A percentile compares a stretch with the other conserved stretches of the same genome.
Conservation (phyloP, 64 coral and sea anemone species). For the Montipora foliosa region DNA sequence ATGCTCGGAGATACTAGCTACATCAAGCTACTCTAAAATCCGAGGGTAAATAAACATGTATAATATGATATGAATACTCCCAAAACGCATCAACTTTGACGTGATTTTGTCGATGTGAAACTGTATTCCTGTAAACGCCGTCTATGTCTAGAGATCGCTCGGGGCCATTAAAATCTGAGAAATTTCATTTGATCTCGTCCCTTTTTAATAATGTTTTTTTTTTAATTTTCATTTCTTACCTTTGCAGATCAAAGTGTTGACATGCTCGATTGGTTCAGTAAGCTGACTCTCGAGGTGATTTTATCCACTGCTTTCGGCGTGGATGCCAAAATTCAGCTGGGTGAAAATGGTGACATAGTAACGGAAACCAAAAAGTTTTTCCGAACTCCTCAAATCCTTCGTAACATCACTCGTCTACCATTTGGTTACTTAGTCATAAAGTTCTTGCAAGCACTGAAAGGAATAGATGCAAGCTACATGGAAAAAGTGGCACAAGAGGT, state of each 20-base stretch:
- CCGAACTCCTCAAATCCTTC: not conserved
- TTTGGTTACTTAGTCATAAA: not conserved
- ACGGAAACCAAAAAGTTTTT: not conserved
- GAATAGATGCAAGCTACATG: not conserved
- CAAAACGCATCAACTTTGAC: not conserved
- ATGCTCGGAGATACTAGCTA: too few species aligned
- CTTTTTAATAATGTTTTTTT: not conserved
- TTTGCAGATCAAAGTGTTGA: slow-evolving; percentile 66
- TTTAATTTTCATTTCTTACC: not conserved
- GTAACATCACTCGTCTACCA: not conserved
- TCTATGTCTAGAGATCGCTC: not conserved
- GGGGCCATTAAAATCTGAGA: too few species aligned
- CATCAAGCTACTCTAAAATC: too few species aligned
- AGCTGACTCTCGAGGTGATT: slow-evolving; percentile 72
- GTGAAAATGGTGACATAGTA: slow-evolving; percentile 5
- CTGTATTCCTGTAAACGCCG: not conserved
- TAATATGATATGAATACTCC: not conserved
- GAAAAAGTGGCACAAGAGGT: slow-evolving; percentile 26
- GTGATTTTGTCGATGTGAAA: not conserved
- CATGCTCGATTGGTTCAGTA: slow-evolving; percentile 58
- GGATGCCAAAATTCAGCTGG: slow-evolving; percentile 55
- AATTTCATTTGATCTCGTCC: too few species aligned
- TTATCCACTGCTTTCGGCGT: slow-evolving; percentile 74
- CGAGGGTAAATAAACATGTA: too few species aligned
- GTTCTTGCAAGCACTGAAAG: not conserved